phyloP scores from a whole-genome alignment of 2,113 vertebrate species.

The Notothenia coriiceps region DNA sequence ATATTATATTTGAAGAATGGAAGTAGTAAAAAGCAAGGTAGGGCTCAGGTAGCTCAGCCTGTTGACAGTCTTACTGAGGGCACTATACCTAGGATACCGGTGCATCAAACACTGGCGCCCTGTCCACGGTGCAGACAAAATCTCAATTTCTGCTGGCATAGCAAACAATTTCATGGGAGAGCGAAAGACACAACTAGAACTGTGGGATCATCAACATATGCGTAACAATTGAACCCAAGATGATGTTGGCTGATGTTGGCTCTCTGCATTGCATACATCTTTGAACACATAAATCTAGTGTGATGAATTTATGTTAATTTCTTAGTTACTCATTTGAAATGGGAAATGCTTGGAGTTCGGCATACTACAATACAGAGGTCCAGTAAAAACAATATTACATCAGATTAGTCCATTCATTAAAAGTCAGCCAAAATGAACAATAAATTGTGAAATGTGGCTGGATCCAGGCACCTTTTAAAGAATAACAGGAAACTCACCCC shows the following conservation, averaged over 20 bases:
- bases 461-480: conserved; percentile 27
- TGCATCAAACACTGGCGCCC: no score
- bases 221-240: not conserved
- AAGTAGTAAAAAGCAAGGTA: conserved; percentile 35
- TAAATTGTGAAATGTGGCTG: conserved; percentile 1
- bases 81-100: conserved; percentile 1
- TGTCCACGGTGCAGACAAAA: conserved; percentile 3
- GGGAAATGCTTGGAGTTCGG: not conserved
- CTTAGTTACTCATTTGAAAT: not conserved
- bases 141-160: conserved; percentile 17
- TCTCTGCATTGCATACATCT: not conserved
- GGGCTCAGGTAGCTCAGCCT: conserved; percentile 30
- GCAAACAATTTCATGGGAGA: not conserved
- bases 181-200: not conserved
- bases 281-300: not conserved
- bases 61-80: conserved; percentile 47
- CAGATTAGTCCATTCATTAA: not conserved
- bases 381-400: not conserved
- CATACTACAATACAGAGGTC: not conserved
- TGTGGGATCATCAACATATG: not conserved
- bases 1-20: conserved; percentile 32
- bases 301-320: not conserved
- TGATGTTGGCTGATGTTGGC: not conserved
- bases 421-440: not conserved
- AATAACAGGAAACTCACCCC: conserved; percentile 18